phyloP scores from a whole-genome alignment of 2,888 invertebrate genomes.

The Steinernema carpocapsae region DNA sequence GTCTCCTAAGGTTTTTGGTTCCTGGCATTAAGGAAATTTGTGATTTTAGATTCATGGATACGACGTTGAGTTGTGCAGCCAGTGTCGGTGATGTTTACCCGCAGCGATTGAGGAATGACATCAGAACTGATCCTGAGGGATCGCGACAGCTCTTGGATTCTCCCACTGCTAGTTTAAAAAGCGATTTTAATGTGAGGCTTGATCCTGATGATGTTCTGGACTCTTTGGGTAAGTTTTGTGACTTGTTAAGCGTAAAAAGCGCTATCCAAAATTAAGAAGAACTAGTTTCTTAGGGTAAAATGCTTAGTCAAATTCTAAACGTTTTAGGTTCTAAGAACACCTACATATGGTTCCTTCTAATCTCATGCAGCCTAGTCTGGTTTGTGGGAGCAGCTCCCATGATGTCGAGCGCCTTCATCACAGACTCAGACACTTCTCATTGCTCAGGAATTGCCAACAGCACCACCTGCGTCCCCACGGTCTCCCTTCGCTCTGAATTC shows the following conservation, averaged over 20 bases:
- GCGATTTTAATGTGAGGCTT: neutral
- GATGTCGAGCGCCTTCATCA: slow-evolving; percentile 28
- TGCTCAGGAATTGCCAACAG: neutral
- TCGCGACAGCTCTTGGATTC: neutral
- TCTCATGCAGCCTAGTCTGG: slow-evolving; percentile 11
- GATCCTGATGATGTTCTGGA: slow-evolving; percentile 10
- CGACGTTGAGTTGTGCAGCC: slow-evolving; percentile 14
- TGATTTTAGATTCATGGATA: slow-evolving; percentile 7
- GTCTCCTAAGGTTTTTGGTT: no score
- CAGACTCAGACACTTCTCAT: slow-evolving; percentile 10
- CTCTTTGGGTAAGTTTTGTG: neutral
- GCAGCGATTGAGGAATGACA: neutral
- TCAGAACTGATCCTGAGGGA: neutral
- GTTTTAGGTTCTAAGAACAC: neutral
- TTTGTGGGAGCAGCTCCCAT: neutral
- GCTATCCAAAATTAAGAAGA: no score
- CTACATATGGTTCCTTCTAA: slow-evolving; percentile 14
- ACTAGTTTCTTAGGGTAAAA: no score
- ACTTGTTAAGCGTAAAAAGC: no score
- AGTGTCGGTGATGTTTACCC: slow-evolving; percentile 16
- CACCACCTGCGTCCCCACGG: neutral
- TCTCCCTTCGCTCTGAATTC: slow-evolving; percentile 21
- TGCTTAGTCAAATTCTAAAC: neutral
- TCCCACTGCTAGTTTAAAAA: neutral
- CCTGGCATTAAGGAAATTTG: neutral